Evolutionary conservation across 2,888 invertebrate species (phyloP).

Genomic region (Sclerodermus sp.): DNA sequence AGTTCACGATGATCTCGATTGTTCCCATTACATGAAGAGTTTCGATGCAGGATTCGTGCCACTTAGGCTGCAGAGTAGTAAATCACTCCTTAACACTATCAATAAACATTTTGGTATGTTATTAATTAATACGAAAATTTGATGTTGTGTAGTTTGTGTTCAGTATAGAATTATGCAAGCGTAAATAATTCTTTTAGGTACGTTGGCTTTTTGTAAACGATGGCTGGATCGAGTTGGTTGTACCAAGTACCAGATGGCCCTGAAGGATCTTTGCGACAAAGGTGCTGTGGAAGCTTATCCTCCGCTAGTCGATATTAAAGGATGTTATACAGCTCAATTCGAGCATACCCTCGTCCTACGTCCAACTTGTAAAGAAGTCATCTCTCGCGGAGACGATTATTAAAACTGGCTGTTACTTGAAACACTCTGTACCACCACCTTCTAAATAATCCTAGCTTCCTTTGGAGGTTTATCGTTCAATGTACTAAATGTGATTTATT

Average conservation of each 20-base stretch:
- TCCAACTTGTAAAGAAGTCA: slow-evolving; percentile 98
- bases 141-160: not conserved
- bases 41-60: slow-evolving; percentile 92
- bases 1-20: slow-evolving; percentile 99
- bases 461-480: slow-evolving; percentile 12
- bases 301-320: slow-evolving; percentile 94
- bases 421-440: slow-evolving; percentile 8
- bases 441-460: not conserved
- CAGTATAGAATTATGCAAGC: not conserved
- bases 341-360: slow-evolving; percentile 97
- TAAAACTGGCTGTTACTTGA: slow-evolving; percentile 55
- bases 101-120: slow-evolving; percentile 97
- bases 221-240: slow-evolving; percentile 98
- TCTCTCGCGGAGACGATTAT: slow-evolving; percentile 96
- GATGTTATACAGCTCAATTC: slow-evolving; percentile 98
- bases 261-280: slow-evolving; percentile 98
- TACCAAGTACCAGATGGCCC: slow-evolving; percentile 95
- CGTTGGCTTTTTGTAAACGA: slow-evolving; percentile 96
- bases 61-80: slow-evolving; percentile 88
- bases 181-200: slow-evolving; percentile 54
- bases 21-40: slow-evolving; percentile 99
- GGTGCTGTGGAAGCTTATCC: slow-evolving; percentile 98
- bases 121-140: slow-evolving; percentile 20
- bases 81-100: slow-evolving; percentile 85
- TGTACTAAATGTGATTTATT: slow-evolving; percentile 13